Conservation (phyloP, 2,888 invertebrate genomes). For the Hypercompe scribonia region DNA sequence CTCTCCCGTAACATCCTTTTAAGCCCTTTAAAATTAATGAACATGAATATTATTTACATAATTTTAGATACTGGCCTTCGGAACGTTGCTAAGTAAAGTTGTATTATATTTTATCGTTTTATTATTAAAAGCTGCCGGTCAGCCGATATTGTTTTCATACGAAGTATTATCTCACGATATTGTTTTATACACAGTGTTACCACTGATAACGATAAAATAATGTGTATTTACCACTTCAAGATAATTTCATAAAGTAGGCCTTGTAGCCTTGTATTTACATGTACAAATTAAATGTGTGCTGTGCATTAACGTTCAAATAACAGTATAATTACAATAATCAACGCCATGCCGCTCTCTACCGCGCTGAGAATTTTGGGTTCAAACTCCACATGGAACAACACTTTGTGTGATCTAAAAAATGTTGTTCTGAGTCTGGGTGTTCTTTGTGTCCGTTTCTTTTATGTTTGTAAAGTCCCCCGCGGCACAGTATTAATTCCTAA, state of each 20-base stretch:
- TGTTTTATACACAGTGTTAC: constrained; percentile 23
- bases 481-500: no score
- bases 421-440: no score
- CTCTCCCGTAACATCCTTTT: not conserved
- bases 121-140: constrained; percentile 9
- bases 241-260: constrained; percentile 3
- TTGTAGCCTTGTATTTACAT: not conserved
- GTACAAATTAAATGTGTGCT: not conserved
- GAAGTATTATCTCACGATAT: constrained; percentile 13
- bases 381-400: no score
- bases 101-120: not conserved
- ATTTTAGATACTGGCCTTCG: not conserved
- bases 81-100: not conserved
- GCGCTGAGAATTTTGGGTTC: no score
- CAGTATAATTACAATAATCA: not conserved
- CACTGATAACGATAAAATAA: constrained; percentile 22
- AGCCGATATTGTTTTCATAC: constrained; percentile 16
- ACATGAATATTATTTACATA: not conserved
- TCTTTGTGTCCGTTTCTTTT: no score
- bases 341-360: no score
- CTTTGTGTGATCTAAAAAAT: no score
- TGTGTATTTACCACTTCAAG: constrained; percentile 14
- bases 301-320: not conserved
- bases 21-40: not conserved
- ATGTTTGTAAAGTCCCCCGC: no score